Percentiles rank a stretch among this genome's conserved stretches.
These are phyloP conservation scores for Trachymyrmex cornetzi DNA, from an alignment of 1,140 invertebrate species.

Conservation along the genomic window DNA sequence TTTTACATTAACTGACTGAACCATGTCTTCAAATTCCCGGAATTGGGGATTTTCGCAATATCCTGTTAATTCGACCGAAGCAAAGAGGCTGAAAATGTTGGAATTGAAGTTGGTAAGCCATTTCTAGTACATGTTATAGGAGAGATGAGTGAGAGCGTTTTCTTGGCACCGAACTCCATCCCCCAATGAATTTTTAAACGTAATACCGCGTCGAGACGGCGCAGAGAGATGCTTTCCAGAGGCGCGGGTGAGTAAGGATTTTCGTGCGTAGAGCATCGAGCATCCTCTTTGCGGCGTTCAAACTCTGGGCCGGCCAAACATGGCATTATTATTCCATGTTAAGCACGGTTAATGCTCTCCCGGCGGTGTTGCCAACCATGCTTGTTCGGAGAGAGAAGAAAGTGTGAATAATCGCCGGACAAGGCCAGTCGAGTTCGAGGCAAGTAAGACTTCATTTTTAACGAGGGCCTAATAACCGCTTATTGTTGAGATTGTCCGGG, in stretches of 20 bases:
- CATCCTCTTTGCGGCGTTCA: slow-evolving; percentile 51
- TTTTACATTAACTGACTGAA: not conserved
- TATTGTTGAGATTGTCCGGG: slow-evolving; percentile 18
- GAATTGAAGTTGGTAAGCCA: slow-evolving; percentile 35
- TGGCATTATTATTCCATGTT: slow-evolving; percentile 63
- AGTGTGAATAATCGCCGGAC: slow-evolving; percentile 53
- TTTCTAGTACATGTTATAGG: slow-evolving; percentile 56
- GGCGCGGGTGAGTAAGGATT: slow-evolving; percentile 61
- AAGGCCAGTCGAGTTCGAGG: slow-evolving; percentile 7
- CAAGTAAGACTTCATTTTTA: slow-evolving; percentile 33
- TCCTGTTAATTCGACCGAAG: not conserved
- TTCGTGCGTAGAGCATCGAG: slow-evolving; percentile 48
- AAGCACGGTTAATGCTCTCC: slow-evolving; percentile 58
- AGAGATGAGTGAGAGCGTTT: slow-evolving; percentile 74
- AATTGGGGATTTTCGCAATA: not conserved
- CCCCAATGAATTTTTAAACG: slow-evolving; percentile 81
- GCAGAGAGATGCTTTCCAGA: slow-evolving; percentile 66
- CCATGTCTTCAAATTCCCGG: not conserved
- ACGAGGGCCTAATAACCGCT: slow-evolving; percentile 37
- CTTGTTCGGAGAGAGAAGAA: slow-evolving; percentile 35
- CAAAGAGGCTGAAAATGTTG: slow-evolving; percentile 18
- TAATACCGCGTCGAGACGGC: slow-evolving; percentile 78
- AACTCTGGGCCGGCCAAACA: slow-evolving; percentile 35
- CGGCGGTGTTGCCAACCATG: slow-evolving; percentile 3
- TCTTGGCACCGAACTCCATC: slow-evolving; percentile 78